Conservation (phyloP, 2,113 vertebrate species). For the Nipponia nippon region DNA sequence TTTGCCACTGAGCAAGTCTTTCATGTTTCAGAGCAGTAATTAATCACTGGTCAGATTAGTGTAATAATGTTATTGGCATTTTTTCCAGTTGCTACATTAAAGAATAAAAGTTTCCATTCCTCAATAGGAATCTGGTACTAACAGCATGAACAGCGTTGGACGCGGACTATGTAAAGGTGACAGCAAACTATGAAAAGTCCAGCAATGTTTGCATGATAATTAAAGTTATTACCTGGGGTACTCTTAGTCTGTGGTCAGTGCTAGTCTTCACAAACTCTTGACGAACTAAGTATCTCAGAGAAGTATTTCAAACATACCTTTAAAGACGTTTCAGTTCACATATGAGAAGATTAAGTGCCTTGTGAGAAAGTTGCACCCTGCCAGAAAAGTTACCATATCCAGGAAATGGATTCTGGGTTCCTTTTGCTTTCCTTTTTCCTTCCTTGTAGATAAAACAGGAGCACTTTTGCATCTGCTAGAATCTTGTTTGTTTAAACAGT, state of each 20-base stretch:
- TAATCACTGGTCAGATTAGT: background rate
- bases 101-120: background rate
- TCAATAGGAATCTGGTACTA: background rate
- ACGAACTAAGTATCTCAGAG: background rate
- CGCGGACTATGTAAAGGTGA: background rate
- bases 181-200: background rate
- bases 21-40: background rate
- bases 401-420: background rate
- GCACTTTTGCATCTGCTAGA: background rate
- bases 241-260: background rate
- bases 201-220: background rate
- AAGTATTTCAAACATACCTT: background rate
- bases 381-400: background rate
- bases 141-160: background rate
- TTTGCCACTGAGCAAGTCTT: background rate
- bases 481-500: background rate
- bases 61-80: background rate
- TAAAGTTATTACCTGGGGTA: background rate
- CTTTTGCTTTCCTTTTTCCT: background rate
- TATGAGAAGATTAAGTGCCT: background rate
- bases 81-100: background rate
- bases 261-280: background rate
- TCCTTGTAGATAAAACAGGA: background rate
- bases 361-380: background rate
- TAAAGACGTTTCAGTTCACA: background rate